Conservation (phyloP, 2,797 vertebrate species). For the Choloepus didactylus region DNA sequence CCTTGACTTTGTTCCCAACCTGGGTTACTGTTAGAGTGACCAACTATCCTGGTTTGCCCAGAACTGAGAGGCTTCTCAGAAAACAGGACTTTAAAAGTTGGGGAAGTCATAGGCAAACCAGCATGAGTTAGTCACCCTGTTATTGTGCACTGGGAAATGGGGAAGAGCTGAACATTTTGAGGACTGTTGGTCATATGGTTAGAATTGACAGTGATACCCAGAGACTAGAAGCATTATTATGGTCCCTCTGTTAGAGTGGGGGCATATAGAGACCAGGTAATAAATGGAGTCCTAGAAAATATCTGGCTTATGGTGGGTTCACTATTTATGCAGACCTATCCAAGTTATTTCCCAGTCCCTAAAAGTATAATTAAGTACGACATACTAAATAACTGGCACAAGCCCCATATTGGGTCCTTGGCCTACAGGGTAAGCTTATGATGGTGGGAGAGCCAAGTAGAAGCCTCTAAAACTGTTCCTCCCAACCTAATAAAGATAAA, state of each 20-base stretch:
- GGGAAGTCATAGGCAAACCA: not conserved
- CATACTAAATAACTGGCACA: not conserved
- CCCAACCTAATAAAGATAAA: not conserved
- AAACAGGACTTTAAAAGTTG: not conserved
- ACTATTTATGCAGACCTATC: not conserved
- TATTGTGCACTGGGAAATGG: not conserved
- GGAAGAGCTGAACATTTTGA: not conserved
- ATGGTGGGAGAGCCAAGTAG: not conserved
- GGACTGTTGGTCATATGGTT: not conserved
- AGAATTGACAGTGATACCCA: not conserved
- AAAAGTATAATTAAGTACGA: not conserved
- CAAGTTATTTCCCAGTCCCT: not conserved
- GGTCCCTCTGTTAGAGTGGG: not conserved
- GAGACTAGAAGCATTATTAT: not conserved
- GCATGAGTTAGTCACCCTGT: not conserved
- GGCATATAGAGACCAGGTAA: too few relatives aligned
- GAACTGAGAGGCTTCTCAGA: not conserved
- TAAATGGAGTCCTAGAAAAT: not conserved
- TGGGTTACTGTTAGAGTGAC: not conserved
- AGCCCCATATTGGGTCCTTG: not conserved
- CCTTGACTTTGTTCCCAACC: not conserved
- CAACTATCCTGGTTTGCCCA: not conserved
- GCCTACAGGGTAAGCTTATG: not conserved
- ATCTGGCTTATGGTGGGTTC: not conserved
- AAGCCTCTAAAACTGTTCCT: not conserved